These are phyloP conservation scores for Chloroclysta siterata DNA, from an alignment of 2,888 invertebrate genomes.

Conservation along the genomic window DNA sequence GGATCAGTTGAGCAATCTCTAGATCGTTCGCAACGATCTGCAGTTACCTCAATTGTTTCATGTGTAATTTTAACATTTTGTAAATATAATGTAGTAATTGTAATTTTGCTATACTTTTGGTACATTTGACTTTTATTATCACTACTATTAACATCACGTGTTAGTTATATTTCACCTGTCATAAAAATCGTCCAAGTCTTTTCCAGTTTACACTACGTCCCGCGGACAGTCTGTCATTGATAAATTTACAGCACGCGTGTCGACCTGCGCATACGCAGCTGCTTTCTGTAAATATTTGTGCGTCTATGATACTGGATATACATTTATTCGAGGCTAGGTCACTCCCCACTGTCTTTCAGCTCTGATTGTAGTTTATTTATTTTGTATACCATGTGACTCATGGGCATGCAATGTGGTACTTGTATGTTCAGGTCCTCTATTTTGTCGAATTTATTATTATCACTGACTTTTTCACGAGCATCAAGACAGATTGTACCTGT, in stretches of 20 bases:
- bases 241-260: conserved; percentile 56
- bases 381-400: not conserved
- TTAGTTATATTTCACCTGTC: conserved; percentile 15
- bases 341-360: not conserved
- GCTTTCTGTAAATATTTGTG: conserved; percentile 74
- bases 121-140: not conserved
- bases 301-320: conserved; percentile 47
- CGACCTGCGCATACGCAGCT: conserved; percentile 58
- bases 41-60: no score
- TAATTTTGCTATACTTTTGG: no score
- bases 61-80: no score
- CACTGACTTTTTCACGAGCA: not conserved
- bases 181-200: conserved; percentile 20
- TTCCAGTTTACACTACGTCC: conserved; percentile 27
- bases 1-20: no score
- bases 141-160: conserved; percentile 12
- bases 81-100: no score
- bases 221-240: conserved; percentile 62
- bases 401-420: not conserved
- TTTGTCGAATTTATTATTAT: not conserved
- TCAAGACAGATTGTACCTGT: not conserved
- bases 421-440: not conserved
- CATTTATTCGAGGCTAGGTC: conserved; percentile 5
- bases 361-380: conserved; percentile 6
- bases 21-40: no score